phyloP scores from a whole-genome alignment of 2,113 vertebrate genomes.

The Rhea pennata region DNA sequence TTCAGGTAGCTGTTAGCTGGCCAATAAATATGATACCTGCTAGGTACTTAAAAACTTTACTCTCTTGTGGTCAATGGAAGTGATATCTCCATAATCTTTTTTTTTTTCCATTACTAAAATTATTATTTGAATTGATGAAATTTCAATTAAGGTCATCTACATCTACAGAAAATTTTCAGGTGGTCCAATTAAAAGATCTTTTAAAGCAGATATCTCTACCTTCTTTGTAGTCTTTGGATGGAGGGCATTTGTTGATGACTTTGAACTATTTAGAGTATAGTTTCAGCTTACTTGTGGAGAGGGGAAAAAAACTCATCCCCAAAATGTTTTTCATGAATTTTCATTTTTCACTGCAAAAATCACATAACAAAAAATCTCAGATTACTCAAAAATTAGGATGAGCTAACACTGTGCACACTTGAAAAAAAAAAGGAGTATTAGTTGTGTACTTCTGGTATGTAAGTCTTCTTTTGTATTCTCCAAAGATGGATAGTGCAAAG shows the following conservation, averaged over 20 bases:
- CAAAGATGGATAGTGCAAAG: background rate
- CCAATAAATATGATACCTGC: background rate
- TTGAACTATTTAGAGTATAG: background rate
- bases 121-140: too few relatives aligned
- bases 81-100: background rate
- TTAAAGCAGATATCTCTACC: background rate
- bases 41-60: background rate
- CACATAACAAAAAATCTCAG: background rate
- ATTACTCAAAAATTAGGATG: background rate
- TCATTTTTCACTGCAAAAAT: background rate
- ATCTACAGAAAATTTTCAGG: background rate
- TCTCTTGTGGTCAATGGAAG: background rate
- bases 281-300: background rate
- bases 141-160: background rate
- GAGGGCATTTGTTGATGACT: background rate
- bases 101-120: rapidly evolving
- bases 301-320: background rate
- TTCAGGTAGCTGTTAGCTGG: background rate
- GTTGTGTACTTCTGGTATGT: too few relatives aligned
- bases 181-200: background rate
- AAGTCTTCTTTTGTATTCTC: background rate
- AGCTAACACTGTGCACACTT: background rate
- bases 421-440: background rate
- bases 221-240: background rate
- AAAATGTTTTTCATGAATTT: background rate